Conservation (phyloP, 2,888 invertebrate genomes). For the Mythimna albipuncta region DNA sequence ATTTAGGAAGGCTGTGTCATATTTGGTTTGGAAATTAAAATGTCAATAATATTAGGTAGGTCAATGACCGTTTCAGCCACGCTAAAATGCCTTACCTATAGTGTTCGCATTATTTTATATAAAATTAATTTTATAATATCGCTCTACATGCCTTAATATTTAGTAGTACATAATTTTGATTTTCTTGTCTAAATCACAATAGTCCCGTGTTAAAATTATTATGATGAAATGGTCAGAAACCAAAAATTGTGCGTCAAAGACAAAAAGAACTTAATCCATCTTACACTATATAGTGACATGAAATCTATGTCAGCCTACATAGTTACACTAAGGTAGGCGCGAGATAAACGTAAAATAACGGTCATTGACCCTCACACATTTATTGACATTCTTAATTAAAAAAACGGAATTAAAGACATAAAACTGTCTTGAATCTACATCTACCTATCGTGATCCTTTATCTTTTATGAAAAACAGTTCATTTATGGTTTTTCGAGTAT, state of each 20-base stretch:
- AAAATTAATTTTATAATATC: not conserved
- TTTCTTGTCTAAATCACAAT: not conserved
- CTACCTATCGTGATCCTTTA: no score
- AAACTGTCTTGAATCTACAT: no score
- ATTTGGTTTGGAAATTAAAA: not conserved
- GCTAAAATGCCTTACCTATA: not conserved
- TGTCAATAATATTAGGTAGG: not conserved
- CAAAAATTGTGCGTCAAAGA: slow-evolving; percentile 6
- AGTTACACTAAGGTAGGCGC: not conserved
- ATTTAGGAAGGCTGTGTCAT: not conserved
- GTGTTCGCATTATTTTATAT: not conserved
- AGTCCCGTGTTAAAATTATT: not conserved
- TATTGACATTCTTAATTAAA: no score
- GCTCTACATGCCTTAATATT: not conserved
- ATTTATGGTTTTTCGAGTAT: no score
- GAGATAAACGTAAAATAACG: no score
- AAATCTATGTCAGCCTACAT: slow-evolving; percentile 16
- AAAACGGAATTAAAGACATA: no score
- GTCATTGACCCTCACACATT: no score
- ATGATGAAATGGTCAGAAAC: not conserved
- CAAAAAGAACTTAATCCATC: slow-evolving; percentile 12
- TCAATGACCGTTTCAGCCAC: not conserved
- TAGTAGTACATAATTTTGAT: not conserved
- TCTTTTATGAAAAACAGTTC: no score
- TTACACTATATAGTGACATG: slow-evolving; percentile 5